Percentiles rank a stretch among this genome's conserved stretches.
phyloP scores from a whole-genome alignment of 1,140 invertebrate species.

The Ptiloglossa arizonensis region DNA sequence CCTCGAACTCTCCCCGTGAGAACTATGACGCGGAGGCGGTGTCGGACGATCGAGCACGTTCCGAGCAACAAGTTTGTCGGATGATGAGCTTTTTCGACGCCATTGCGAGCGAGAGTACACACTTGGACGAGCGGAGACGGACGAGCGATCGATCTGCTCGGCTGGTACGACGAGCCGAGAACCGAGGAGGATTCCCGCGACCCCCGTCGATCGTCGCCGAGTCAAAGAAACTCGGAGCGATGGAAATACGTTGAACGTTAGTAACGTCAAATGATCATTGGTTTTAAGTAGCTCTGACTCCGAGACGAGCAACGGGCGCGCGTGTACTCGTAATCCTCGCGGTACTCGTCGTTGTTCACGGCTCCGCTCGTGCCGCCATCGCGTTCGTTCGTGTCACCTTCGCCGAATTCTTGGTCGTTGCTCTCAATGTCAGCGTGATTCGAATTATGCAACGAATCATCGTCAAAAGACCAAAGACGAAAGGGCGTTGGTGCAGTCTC shows the following conservation, averaged over 20 bases:
- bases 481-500: constrained; percentile 45
- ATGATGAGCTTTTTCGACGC: constrained; percentile 3
- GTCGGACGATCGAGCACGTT: constrained; percentile 46
- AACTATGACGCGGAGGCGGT: too few relatives aligned
- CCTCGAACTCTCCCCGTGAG: too few relatives aligned
- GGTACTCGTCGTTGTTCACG: not conserved
- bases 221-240: not conserved
- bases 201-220: too few relatives aligned
- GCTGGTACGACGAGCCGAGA: too few relatives aligned
- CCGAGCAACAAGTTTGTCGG: constrained; percentile 27
- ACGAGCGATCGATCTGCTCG: too few relatives aligned
- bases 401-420: not conserved
- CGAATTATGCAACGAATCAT: not conserved
- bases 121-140: constrained; percentile 6
- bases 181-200: too few relatives aligned
- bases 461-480: not conserved
- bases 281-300: constrained; percentile 12
- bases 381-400: not conserved
- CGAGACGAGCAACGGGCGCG: not conserved
- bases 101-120: constrained; percentile 51
- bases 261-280: constrained; percentile 24
- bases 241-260: too few relatives aligned
- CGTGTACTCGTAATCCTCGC: not conserved
- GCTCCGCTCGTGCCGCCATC: not conserved
- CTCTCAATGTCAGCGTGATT: not conserved